These are phyloP conservation scores for Drosophila eohydei DNA, from an alignment of 2,888 invertebrate genomes.

Conservation along the genomic window DNA sequence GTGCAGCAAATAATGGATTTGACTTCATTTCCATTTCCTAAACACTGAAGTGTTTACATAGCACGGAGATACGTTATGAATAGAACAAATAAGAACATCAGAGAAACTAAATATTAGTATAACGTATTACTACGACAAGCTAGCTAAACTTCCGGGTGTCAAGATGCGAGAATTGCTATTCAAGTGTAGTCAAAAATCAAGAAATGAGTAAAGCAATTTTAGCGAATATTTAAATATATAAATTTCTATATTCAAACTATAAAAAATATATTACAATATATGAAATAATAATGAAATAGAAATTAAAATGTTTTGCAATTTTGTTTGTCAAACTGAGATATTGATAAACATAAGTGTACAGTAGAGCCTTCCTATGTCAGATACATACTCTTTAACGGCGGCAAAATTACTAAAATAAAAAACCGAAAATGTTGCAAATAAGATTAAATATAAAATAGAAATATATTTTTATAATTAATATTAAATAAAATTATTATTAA, in stretches of 20 bases:
- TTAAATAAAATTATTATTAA: neutral
- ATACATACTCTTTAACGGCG: neutral
- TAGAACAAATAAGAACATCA: neutral
- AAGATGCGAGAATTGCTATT: neutral
- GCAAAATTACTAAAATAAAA: neutral
- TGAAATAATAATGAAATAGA: neutral
- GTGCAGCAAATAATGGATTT: constrained; percentile 9
- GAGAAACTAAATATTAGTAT: neutral
- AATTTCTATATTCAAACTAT: neutral
- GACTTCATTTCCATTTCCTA: neutral
- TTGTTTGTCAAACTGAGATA: neutral
- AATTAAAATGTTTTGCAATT: neutral
- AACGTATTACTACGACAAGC: neutral
- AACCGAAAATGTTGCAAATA: neutral
- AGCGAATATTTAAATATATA: neutral
- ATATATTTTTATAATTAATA: no score
- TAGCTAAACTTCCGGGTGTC: constrained; percentile 7
- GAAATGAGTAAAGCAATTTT: neutral
- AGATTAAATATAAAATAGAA: neutral
- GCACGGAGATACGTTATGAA: neutral
- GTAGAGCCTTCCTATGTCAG: neutral
- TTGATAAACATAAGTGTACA: neutral
- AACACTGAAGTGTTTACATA: neutral
- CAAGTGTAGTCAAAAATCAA: neutral
- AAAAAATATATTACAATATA: neutral